Evolutionary conservation across 2,113 vertebrate species (phyloP).

Genomic region (Rhegmatorhina hoffmannsi): DNA sequence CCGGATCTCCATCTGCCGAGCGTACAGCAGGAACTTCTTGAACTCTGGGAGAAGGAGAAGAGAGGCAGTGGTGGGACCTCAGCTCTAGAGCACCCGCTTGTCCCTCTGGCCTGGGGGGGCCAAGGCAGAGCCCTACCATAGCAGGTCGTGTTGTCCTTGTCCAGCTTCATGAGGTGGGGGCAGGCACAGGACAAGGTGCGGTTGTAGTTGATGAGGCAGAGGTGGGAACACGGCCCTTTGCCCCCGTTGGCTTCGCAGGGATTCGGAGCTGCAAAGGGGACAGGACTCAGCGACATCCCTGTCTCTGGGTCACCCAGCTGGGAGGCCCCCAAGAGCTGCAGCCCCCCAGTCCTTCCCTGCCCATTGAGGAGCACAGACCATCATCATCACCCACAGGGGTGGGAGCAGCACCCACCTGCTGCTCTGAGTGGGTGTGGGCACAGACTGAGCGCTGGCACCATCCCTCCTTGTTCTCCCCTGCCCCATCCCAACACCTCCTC

Average conservation of each 20-base stretch:
- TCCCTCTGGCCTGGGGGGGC: background rate
- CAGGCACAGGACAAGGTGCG: constrained; percentile 92
- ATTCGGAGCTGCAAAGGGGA: constrained; percentile 82
- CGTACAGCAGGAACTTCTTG: constrained; percentile 95
- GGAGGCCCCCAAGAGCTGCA: background rate
- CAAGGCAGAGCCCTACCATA: constrained; percentile 77
- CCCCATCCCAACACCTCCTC: accelerated
- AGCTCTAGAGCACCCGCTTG: accelerated
- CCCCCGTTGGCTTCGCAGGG: constrained; percentile 88
- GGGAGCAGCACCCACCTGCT: background rate
- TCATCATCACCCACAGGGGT: background rate
- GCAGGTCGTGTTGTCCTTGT: constrained; percentile 88
- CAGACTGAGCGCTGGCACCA: background rate
- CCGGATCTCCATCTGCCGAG: constrained; percentile 96
- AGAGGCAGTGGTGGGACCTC: accelerated
- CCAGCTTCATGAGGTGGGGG: constrained; percentile 96
- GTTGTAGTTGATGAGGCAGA: constrained; percentile 98
- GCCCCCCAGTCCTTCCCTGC: background rate
- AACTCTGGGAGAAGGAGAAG: constrained; percentile 77
- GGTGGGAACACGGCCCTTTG: constrained; percentile 90
- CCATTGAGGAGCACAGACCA: background rate
- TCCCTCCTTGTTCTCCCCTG: background rate
- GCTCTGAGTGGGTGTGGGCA: accelerated
- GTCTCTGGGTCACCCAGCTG: no score
- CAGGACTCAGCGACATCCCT: background rate